Percentiles rank a stretch among this genome's conserved stretches.
These are phyloP conservation scores for Phalacrocorax carbo DNA, from an alignment of 2,113 vertebrate genomes.

Conservation along the genomic window DNA sequence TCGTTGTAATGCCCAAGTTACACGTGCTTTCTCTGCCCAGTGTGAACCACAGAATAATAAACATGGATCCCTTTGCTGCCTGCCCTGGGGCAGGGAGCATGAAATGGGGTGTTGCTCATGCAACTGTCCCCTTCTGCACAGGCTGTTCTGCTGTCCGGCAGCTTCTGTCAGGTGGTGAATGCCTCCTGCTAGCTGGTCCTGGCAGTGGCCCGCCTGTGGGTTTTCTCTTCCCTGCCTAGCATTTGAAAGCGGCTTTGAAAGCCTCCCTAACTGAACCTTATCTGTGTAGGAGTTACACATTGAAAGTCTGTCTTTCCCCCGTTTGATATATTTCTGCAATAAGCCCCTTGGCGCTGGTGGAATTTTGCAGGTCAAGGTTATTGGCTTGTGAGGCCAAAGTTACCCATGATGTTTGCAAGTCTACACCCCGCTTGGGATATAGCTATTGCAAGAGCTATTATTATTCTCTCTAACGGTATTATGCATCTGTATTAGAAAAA, in stretches of 20 bases:
- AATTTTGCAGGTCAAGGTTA: conserved; percentile 44
- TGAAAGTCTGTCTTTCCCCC: background rate
- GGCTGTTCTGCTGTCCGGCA: background rate
- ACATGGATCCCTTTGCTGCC: rapidly evolving
- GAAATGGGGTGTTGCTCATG: rapidly evolving
- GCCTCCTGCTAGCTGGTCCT: background rate
- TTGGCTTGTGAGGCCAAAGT: background rate
- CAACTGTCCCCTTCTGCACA: background rate
- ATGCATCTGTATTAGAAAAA: background rate
- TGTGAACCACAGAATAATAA: background rate
- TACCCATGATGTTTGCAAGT: background rate
- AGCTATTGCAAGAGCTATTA: background rate
- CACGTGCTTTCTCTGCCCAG: rapidly evolving
- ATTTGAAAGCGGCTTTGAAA: background rate
- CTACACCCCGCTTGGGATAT: background rate
- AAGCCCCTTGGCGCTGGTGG: background rate
- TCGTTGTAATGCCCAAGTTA: background rate
- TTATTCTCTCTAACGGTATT: background rate
- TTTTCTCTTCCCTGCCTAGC: background rate
- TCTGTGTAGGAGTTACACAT: background rate
- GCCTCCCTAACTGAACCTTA: background rate
- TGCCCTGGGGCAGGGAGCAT: background rate
- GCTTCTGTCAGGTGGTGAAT: background rate
- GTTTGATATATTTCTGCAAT: background rate
- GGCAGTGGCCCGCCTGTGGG: background rate